Base-by-base conservation (phyloP, 2,797 vertebrate species). In the Leptatherina wallacei region DNA sequence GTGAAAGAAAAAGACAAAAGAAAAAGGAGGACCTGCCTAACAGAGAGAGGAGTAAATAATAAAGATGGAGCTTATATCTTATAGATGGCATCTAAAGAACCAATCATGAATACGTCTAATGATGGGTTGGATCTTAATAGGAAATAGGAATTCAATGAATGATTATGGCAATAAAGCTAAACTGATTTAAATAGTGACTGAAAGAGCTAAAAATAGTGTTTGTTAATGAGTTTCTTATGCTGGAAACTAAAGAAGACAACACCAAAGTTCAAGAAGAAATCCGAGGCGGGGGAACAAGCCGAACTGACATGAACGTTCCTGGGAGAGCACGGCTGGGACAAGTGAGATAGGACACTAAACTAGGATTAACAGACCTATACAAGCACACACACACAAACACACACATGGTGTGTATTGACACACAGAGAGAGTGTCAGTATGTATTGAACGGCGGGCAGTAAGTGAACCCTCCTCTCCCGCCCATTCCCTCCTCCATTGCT, bases 381-480 rank as follows among this genome's bases (percentile, higher is more conserved):
- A n/a, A 73, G 38, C n/a, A 22, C 65, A 55, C 71, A 73, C 69
- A 76, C 72, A 75, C 67, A 79, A 47, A 84, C 68, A 85, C 66
- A 84, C 67, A 73, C 61, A 73, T 47, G 66, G 61, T 81, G 86
- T 87, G 89, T 93, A 94, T 94, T 87, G 91, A 94, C 86, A 91
- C 74, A 82, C 47, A 91, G 83, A 85, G 87, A 92, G 88, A 83
- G 91, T 94, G 92, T 94, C 93, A 92, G 92, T 84, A 81, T 83
- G 83, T 94, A 94, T 94, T 89, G 92, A 95, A 90, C 91, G 70
- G 88, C 65, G 77, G 86, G 86, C 69, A 51, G 90, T 93, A 93
- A 94, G 89, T 91, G 88, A 88, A 79, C 82, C 83, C 84, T 81
- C 85, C 85, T 84, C 83, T 81, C 76, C 80, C 65, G 24, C 82